Conservation (phyloP, 92 coral and sea anemone genomes). For the Paramuricea clavata region DNA sequence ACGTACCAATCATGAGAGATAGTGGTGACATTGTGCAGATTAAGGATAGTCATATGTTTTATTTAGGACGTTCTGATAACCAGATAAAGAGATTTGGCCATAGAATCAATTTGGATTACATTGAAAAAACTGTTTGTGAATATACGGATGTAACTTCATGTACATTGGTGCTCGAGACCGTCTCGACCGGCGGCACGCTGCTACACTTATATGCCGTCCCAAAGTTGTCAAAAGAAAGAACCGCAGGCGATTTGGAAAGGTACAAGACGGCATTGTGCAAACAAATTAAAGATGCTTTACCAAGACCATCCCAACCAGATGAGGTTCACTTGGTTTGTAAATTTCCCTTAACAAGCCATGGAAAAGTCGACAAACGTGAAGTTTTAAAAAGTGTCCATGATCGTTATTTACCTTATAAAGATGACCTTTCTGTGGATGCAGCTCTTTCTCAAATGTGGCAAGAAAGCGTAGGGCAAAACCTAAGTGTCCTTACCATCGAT, state of each 20-base stretch:
- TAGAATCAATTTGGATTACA: conserved; percentile 74
- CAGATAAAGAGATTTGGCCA: conserved; percentile 85
- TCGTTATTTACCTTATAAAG: neutral
- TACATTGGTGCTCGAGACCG: conserved; percentile 52
- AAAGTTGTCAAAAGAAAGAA: neutral
- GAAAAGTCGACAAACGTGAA: conserved; percentile 76
- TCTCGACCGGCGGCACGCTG: neutral
- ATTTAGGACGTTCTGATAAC: conserved; percentile 83
- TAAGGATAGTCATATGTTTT: conserved; percentile 72
- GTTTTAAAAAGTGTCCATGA: neutral
- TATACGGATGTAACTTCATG: conserved; percentile 56
- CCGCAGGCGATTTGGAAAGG: neutral
- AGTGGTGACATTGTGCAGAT: conserved; percentile 88
- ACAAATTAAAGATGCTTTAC: conserved; percentile 58
- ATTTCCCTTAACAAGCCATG: conserved; percentile 89
- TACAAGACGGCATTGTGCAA: neutral
- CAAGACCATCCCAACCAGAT: conserved; percentile 81
- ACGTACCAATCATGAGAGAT: conserved; percentile 72
- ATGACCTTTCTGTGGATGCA: neutral
- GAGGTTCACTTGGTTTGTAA: conserved; percentile 67
- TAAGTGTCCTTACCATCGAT: neutral
- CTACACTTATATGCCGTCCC: conserved; percentile 73
- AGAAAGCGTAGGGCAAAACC: neutral
- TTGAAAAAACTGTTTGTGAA: conserved; percentile 72
- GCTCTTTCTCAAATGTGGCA: conserved; percentile 32